Evolutionary conservation across 1,140 invertebrate genomes (phyloP).

Genomic region (Cyphomyrmex costatus): DNA sequence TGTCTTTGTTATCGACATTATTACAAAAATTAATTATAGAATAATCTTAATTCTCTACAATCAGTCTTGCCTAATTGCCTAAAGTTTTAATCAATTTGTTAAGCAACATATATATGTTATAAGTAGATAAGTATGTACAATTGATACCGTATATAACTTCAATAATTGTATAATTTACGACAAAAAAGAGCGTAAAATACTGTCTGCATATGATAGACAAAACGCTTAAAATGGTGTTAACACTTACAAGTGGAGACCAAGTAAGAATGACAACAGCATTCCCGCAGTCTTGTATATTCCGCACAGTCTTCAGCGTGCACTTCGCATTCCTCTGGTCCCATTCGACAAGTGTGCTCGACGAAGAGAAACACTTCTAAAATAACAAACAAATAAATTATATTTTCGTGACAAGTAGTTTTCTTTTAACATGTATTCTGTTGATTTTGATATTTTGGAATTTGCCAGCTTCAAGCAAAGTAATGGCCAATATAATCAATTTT

Average conservation of each 20-base stretch:
- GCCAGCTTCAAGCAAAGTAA: neutral
- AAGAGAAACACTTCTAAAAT: conserved; percentile 89
- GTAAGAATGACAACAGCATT: conserved; percentile 90
- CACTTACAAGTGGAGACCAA: conserved; percentile 89
- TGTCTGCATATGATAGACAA: neutral
- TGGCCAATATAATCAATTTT: neutral
- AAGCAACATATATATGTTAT: no score
- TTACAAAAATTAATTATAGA: neutral
- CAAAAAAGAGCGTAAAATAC: neutral
- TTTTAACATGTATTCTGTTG: neutral
- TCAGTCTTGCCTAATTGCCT: neutral
- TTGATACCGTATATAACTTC: neutral
- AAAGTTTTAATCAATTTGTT: neutral
- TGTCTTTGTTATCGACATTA: neutral
- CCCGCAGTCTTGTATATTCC: conserved; percentile 88
- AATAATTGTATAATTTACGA: neutral
- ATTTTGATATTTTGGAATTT: neutral
- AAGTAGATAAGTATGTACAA: neutral
- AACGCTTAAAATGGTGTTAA: neutral
- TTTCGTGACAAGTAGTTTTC: neutral
- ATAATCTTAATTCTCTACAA: neutral
- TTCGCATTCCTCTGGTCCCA: conserved; percentile 88
- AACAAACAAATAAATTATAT: conserved; percentile 1
- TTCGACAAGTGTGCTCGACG: conserved; percentile 90
- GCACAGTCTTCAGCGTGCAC: conserved; percentile 89